phyloP scores from a whole-genome alignment of 2,113 vertebrate species.

The Eira barbara region DNA sequence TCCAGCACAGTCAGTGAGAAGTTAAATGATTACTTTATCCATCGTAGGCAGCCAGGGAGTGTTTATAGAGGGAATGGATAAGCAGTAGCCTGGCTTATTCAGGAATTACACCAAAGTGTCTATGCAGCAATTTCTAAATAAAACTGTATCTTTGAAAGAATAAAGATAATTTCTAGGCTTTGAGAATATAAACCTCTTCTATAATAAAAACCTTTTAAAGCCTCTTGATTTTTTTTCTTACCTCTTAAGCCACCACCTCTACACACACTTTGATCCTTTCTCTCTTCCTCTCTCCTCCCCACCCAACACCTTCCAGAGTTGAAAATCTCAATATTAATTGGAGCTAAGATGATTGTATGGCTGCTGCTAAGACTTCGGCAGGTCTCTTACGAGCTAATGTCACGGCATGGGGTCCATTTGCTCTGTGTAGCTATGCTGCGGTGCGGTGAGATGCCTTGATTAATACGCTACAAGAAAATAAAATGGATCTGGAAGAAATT shows the following conservation, averaged over 20 bases:
- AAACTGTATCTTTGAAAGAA: not conserved
- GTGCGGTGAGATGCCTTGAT: constrained; percentile 64
- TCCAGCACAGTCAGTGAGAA: not conserved
- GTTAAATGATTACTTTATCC: not conserved
- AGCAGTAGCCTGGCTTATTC: not conserved
- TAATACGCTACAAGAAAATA: constrained; percentile 79
- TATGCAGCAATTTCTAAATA: not conserved
- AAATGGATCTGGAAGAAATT: constrained; percentile 80
- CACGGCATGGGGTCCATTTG: constrained; percentile 59
- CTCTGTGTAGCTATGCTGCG: constrained; percentile 39
- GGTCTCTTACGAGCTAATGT: constrained; percentile 47
- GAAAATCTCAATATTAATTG: constrained; percentile 20
- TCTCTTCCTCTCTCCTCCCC: not conserved
- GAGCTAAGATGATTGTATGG: constrained; percentile 46
- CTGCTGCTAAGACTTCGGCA: constrained; percentile 43
- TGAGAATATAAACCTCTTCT: not conserved
- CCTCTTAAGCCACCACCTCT: not conserved
- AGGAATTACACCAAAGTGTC: not conserved
- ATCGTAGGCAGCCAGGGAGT: not conserved
- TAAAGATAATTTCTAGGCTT: not conserved
- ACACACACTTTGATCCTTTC: not conserved
- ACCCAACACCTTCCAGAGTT: not conserved
- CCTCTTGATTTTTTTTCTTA: not conserved
- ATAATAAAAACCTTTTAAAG: not conserved
- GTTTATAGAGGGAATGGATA: not conserved